A percentile compares a stretch with the other conserved stretches of the same genome.
phyloP scores from a whole-genome alignment of 2,113 vertebrate genomes.

The Neogale vison region DNA sequence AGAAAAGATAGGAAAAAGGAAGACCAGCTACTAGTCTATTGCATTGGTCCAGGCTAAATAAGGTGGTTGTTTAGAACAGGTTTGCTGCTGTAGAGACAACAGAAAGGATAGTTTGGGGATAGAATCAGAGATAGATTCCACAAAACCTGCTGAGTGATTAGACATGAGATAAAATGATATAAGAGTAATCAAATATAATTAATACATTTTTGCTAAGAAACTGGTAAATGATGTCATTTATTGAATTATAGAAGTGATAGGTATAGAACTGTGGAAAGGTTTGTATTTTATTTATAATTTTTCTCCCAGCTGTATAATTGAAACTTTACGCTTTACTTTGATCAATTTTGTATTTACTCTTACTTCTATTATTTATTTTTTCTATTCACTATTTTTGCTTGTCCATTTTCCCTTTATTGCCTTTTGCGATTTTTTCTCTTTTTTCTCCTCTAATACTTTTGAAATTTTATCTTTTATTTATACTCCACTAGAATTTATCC shows the following conservation, averaged over 20 bases:
- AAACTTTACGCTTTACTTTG: background rate
- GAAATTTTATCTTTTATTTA: conserved; percentile 26
- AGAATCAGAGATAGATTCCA: background rate
- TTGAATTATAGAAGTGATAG: background rate
- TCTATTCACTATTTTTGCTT: background rate
- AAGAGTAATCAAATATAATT: background rate
- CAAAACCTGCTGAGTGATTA: background rate
- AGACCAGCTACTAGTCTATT: background rate
- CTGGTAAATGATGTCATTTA: background rate
- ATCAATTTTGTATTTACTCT: background rate
- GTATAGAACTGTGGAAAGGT: background rate
- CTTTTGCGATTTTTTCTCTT: background rate
- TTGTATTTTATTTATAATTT: background rate
- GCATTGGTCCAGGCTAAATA: background rate
- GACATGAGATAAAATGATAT: background rate
- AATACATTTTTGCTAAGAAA: background rate
- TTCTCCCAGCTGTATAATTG: background rate
- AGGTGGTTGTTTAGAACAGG: background rate
- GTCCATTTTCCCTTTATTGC: background rate
- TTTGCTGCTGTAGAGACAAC: background rate
- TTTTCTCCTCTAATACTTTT: background rate
- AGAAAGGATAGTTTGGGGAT: background rate
- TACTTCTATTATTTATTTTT: background rate
- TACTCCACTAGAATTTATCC: background rate
- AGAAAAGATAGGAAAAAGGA: background rate